Evolutionary conservation across 2,797 vertebrate genomes (phyloP).

Genomic region (Scomberomorus guttatus): DNA sequence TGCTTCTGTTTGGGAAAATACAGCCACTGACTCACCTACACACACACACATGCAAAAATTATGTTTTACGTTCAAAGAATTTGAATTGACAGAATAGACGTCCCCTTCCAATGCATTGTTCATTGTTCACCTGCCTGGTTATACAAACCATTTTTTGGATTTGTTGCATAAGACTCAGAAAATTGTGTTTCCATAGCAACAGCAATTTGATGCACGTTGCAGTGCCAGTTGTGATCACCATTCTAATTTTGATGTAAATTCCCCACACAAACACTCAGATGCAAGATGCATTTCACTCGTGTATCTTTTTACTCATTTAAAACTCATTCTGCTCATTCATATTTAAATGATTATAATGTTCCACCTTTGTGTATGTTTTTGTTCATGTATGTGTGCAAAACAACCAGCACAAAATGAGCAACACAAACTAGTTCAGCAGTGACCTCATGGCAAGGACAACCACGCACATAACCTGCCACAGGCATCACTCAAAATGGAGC

Average conservation of each 20-base stretch:
- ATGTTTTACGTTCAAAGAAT: neutral
- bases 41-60: neutral
- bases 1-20: neutral
- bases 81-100: neutral
- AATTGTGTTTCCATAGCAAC: slow-evolving; percentile 76
- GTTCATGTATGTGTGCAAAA: slow-evolving; percentile 29
- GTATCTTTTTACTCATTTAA: neutral
- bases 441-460: slow-evolving; percentile 81
- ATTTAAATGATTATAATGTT: neutral
- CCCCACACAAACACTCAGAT: slow-evolving; percentile 9
- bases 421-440: slow-evolving; percentile 61
- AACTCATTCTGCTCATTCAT: no score
- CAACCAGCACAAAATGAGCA: slow-evolving; percentile 52
- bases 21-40: neutral
- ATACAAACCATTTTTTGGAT: slow-evolving; percentile 56
- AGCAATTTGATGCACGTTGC: slow-evolving; percentile 62
- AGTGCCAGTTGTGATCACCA: slow-evolving; percentile 58
- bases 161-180: slow-evolving; percentile 62
- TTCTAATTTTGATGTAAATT: slow-evolving; percentile 53
- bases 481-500: slow-evolving; percentile 77
- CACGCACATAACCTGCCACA: slow-evolving; percentile 71
- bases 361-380: neutral
- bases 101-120: slow-evolving; percentile 1
- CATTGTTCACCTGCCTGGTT: slow-evolving; percentile 54
- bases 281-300: neutral